Base-by-base conservation (phyloP, 2,113 vertebrate genomes). In the Nothobranchius kuhntae region DNA sequence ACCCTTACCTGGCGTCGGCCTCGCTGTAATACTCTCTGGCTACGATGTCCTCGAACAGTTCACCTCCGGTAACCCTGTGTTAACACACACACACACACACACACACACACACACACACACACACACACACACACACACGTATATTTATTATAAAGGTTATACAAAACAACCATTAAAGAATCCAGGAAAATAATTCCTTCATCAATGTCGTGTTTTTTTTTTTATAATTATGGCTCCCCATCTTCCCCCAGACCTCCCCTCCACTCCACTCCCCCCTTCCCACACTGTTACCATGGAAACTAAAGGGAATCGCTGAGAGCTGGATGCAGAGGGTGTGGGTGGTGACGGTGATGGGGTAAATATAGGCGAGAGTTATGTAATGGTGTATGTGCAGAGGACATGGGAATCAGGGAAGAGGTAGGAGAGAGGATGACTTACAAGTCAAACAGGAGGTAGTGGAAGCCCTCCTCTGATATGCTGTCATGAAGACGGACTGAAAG, bases 11-110 rank as follows among this genome's bases (percentile, higher is more conserved):
- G 88, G 92, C 92, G 15, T 93, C 92, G 9, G 92, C 92, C 76
- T 92, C 92, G 24, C 92, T 93, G 87, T 93, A 93, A 58, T 93
- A 93, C 82, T 93, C 92, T 88, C 92, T 91, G 86, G 92, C 92
- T 61, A 93, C 92, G 47, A 93, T 93, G 91, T 93, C 92, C 60
- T 93, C 92, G 62, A 93, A 93, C 71, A 93, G 89, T 79, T 93
- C 92, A 61, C 92, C 92, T 77, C 92, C 92, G 3, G 92, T 93
- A 78, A 93, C 92, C 89, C 92, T 93, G 75, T 93, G 75, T 6
- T 61, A 53, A 42, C 38, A 63, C 64, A 77, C 53, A 66, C 61
- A 73, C 57, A 71, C 44, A 9, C 38, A 42, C 38, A 66, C 64
- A 77, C 53, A 66, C 61, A 79, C 46, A 71, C 54, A 67, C 55